Percentiles rank a stretch among this genome's conserved stretches.
Evolutionary conservation across 1,140 invertebrate species (phyloP).

Genomic region (Daktulosphaira vitifoliae): DNA sequence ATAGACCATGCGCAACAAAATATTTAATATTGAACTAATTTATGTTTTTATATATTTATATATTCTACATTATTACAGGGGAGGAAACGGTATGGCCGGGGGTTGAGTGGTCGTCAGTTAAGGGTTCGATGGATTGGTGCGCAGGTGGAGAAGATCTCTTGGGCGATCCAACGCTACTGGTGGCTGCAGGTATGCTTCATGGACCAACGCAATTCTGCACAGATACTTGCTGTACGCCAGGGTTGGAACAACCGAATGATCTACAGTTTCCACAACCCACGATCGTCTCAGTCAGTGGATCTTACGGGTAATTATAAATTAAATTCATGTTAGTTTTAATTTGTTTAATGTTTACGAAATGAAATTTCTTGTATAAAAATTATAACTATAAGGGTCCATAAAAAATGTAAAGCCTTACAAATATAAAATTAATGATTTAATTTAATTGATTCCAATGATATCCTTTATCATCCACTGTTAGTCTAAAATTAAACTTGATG

Average conservation of each 20-base stretch:
- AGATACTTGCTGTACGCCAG: conserved; percentile 33
- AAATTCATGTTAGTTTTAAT: too few species aligned
- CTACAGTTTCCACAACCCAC: conserved; percentile 18
- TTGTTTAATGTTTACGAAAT: too few species aligned
- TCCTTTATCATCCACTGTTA: too few species aligned
- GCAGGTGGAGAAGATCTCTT: conserved; percentile 31
- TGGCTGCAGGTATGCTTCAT: conserved; percentile 29
- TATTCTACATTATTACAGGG: conserved; percentile 11
- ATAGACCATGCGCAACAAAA: too few species aligned
- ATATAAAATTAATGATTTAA: too few species aligned
- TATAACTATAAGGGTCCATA: too few species aligned
- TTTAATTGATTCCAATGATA: too few species aligned
- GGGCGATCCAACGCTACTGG: conserved; percentile 27
- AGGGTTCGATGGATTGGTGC: conserved; percentile 29
- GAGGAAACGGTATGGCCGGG: conserved; percentile 32
- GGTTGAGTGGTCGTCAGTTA: conserved; percentile 27
- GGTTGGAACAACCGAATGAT: conserved; percentile 15
- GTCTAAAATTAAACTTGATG: too few species aligned
- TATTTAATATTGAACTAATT: too few species aligned
- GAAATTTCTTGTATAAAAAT: too few species aligned
- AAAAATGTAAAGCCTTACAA: too few species aligned
- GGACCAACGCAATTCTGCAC: conserved; percentile 28
- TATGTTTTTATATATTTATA: too few species aligned
- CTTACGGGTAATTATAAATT: conserved; percentile 35
- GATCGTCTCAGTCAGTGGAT: conserved; percentile 11